Conservation (phyloP, 1,140 invertebrate genomes). For the Trachymyrmex septentrionalis region DNA sequence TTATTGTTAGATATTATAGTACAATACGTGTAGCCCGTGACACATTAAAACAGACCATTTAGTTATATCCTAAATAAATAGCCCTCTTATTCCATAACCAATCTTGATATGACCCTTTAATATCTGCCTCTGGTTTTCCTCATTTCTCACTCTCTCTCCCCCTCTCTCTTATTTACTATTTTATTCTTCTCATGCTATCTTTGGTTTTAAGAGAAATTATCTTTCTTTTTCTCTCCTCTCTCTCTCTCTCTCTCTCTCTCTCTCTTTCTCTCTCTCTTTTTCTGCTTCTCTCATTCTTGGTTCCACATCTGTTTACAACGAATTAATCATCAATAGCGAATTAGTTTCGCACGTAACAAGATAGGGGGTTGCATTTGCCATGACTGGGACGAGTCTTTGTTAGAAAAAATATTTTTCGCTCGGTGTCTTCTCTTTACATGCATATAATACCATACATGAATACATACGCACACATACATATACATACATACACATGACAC, state of each 20-base stretch:
- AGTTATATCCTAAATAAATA: conserved; percentile 87
- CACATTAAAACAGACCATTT: conserved; percentile 87
- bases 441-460: conserved; percentile 1
- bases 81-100: conserved; percentile 85
- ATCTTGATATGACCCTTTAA: conserved; percentile 85
- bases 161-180: conserved; percentile 72
- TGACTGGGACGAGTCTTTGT: conserved; percentile 77
- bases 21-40: conserved; percentile 87
- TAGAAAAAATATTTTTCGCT: conserved; percentile 85
- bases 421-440: conserved; percentile 43
- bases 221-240: conserved; percentile 28
- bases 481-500: conserved; percentile 16
- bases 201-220: conserved; percentile 77
- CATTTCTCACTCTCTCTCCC: conserved; percentile 64
- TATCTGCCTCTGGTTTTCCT: conserved; percentile 29
- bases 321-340: conserved; percentile 82
- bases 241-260: conserved; percentile 34
- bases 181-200: conserved; percentile 71
- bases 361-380: conserved; percentile 73
- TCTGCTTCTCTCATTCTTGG: conserved; percentile 58
- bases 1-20: conserved; percentile 87
- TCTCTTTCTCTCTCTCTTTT: conserved; percentile 69
- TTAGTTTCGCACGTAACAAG: conserved; percentile 83
- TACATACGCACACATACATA: conserved; percentile 1
- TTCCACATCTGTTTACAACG: conserved; percentile 75